Evolutionary conservation across 2,888 invertebrate species (phyloP).

Genomic region (Antitype chi): DNA sequence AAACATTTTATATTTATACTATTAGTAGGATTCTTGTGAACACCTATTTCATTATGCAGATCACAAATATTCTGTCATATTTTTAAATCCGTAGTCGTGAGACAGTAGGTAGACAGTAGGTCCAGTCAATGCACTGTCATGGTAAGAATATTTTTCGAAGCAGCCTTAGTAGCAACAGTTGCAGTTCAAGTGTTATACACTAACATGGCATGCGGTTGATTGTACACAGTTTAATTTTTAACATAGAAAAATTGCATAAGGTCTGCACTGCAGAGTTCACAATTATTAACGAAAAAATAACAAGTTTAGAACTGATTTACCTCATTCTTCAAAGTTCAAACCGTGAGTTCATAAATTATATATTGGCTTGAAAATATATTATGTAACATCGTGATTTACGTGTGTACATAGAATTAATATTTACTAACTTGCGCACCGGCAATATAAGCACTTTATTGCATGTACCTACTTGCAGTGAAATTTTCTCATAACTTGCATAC

Average conservation of each 20-base stretch:
- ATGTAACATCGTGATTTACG: not conserved
- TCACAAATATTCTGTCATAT: no score
- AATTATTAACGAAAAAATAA: slow-evolving; percentile 29
- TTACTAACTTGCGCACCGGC: not conserved
- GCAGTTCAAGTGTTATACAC: not conserved
- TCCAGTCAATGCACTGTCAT: not conserved
- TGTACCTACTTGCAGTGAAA: no score
- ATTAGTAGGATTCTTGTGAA: no score
- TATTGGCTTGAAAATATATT: not conserved
- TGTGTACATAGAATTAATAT: not conserved
- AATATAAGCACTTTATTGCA: no score
- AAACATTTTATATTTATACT: no score
- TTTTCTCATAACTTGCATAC: no score
- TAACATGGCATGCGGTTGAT: not conserved
- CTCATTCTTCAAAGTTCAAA: not conserved
- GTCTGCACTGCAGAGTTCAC: not conserved
- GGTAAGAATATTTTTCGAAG: not conserved
- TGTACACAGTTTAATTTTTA: not conserved
- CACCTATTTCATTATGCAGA: not conserved
- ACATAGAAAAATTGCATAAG: slow-evolving; percentile 7
- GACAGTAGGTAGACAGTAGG: no score
- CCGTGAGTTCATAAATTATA: not conserved
- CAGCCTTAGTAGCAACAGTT: not conserved
- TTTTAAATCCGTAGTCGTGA: no score
- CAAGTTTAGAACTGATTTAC: slow-evolving; percentile 17